Evolutionary conservation across 2,888 invertebrate species (phyloP), one percentile per base, ranked within the genome.

Genomic region (Anticlea derivata): DNA sequence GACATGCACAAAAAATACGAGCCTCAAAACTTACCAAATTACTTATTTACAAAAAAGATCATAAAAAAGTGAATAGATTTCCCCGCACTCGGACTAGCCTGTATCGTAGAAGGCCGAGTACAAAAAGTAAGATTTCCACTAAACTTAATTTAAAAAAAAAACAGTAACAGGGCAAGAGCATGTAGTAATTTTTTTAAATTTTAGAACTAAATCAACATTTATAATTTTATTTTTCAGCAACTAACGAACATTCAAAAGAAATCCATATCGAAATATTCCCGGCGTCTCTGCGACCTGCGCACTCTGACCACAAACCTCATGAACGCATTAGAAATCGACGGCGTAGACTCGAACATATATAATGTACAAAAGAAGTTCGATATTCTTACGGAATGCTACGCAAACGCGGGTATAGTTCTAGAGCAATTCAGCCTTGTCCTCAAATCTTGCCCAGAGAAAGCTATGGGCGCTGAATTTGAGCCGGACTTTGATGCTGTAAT

Each of bases 361-460:
- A 80, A 78, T 24, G 50, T 91, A n/a, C 67, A 73, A 20, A 65
- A 75, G 7, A 85, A 81, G 65, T 65, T 91, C 1, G 68, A 83
- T 2, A 73, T 80, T 6, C 71, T 94, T 0, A 86, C 79, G 27
- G 82, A 91, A 37, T 78, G 92, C 43, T 81, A 93, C 50, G 88
- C 91, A 1, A 88, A 92, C 44, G 70, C 88, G 5, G 77, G 87
- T 27, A 85, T 93, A 47, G 85, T 93, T 6, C 79, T 96, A 13
- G 93, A 94, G 58, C 96, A 97, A 70, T 93, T 95, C 63, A 80
- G 88, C 48, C 76, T 95, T 1, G 81, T 96, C 11, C 72, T 97
- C 0, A 91, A 94, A 65, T 93, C 87, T 0, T 77, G 80, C 23
- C 91, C 91, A 10, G 84, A 83, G 58, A 69, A 73, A 53, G 65